Base-by-base conservation (phyloP, 1,140 invertebrate genomes). In the Akabosia matsudoensis region DNA sequence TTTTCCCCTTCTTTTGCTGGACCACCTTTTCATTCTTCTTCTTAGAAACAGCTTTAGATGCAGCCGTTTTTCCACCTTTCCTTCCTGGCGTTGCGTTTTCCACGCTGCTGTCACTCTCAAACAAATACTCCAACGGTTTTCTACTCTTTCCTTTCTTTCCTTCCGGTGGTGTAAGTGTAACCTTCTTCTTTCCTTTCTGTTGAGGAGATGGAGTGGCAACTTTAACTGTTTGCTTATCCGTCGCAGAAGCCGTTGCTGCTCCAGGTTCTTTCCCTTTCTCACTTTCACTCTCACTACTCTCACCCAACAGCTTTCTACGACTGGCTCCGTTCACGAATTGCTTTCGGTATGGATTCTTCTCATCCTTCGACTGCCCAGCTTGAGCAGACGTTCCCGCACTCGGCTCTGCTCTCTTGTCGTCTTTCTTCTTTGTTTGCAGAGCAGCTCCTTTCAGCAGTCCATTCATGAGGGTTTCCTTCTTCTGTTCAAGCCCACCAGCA, bases 311-410 rank as follows among this genome's bases (percentile, higher is more conserved):
- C 78, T 75, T 88, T 77, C 87, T 87, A 24, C 88, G 86, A 45
- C 83, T 76, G 26, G 90, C 89, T 52, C 92, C 92, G 83, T 93
- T 93, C 24, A 92, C 89, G 83, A 92, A 93, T 73, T 90, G 84
- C 81, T 90, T 90, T 82, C 91, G 92, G 82, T 91, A 91, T 24
- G 90, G 90, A 84, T 91, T 91, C 88, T 85, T 52, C 56, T 71
- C 33, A 16, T 75, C 76, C n/a, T 79, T 78, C 14, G 37, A 16
- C 26, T 3, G 2, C 24, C 13, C 24, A 7, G 28, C 70, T 16
- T 13, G 13, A 10, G 70, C 33, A 72, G 16, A 14, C 18, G 37
- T 45, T 45, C 37, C 37, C 37, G 37, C 37, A 45, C 37, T 45
- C 7, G 37, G 37, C 37, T 45, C 37, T 45, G 7, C 18, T 10